Base-by-base conservation (phyloP, 2,797 vertebrate genomes). In the Leptoclinus maculatus region DNA sequence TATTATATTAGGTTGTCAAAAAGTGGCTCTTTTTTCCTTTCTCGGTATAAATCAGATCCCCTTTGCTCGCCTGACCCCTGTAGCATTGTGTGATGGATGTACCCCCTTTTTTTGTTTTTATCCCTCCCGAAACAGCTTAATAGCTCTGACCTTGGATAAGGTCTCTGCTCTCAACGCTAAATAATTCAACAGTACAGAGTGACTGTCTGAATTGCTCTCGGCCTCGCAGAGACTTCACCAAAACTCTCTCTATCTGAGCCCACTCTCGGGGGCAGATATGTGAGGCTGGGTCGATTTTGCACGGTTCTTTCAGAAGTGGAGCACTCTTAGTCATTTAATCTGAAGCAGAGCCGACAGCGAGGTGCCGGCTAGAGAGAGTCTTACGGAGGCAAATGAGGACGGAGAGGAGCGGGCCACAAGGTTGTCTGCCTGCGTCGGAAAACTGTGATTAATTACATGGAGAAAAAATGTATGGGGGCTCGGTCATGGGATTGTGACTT, bases 111-210 rank as follows among this genome's bases (percentile, higher is more conserved):
- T 21, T 71, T 74, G 59, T 82, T 56, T 82, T 71, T 23, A 34
- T 81, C 66, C 17, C 45, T 59, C 41, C 63, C 16, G 2, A 80
- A 87, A 74, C 2, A 3, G 27, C 76, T 70, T 85, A 84, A 84
- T 83, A 67, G 82, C 87, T 77, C 73, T 71, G 83, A 90, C 88
- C 84, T 87, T 76, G 81, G 56, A 65, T 66, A 16, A 83, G 80
- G 66, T 75, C 82, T 75, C 23, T 27, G 69, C 76, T 89, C 76
- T 83, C 59, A 0, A 3, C 32, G 73, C 68, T 91, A 60, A 92
- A 91, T 93, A 87, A 93, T 92, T 90, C 76, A 92, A 11, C 11
- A 43, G 57, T 71, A 76, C 80, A 79, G 82, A 88, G 83, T 73
- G 79, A 87, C 77, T 68, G 80, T 83, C 75, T 88, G 80, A 82